Evolutionary conservation across 2,113 vertebrate species (phyloP).

Genomic region (Myrmecophaga tridactyla): DNA sequence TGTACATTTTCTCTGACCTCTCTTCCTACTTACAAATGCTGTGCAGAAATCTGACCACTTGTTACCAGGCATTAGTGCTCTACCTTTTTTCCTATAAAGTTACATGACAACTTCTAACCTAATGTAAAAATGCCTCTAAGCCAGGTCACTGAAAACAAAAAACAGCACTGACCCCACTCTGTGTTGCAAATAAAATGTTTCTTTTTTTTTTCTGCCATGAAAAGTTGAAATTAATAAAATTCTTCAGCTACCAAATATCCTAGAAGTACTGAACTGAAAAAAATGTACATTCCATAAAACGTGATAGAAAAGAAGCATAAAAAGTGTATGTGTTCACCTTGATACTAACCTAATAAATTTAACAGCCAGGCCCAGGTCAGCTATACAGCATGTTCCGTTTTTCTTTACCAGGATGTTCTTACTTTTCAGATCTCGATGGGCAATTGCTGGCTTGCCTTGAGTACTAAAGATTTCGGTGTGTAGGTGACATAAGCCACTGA

Average conservation of each 20-base stretch:
- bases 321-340: neutral
- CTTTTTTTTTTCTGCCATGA: neutral
- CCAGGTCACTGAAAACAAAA: neutral
- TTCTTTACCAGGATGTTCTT: conserved; percentile 99
- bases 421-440: conserved; percentile 97
- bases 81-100: neutral
- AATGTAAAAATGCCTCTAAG: neutral
- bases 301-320: neutral
- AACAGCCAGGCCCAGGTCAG: conserved; percentile 95
- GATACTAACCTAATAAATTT: conserved; percentile 95
- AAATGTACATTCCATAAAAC: neutral
- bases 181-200: neutral
- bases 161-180: neutral
- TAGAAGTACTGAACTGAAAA: neutral
- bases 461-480: conserved; percentile 98
- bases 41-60: neutral
- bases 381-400: conserved; percentile 96
- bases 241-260: neutral
- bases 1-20: neutral
- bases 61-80: neutral
- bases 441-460: conserved; percentile 97
- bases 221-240: neutral
- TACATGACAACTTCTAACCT: neutral
- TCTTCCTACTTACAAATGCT: neutral
- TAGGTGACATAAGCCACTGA: conserved; percentile 95